Base-by-base conservation (phyloP, 2,888 invertebrate species). In the Leucophenga maculata region DNA sequence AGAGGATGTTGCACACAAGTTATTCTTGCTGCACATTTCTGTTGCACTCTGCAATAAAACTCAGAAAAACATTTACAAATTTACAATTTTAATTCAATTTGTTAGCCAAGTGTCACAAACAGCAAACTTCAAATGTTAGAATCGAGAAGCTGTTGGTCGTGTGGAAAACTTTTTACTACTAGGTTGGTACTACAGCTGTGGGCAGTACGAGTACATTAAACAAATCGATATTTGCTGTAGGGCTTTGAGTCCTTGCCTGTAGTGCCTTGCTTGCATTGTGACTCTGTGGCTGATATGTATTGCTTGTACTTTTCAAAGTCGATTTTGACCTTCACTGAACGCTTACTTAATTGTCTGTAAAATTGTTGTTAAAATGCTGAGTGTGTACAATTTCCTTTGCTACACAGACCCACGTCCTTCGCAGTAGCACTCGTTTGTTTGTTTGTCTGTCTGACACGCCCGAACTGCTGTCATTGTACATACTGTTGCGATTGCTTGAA, bases 41-140 rank as follows among this genome's bases (percentile, higher is more conserved):
- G 79, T 83, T 82, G 78, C 22, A 9, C 11, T 39, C 39, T 39
- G 74, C 73, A 73, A 82, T 80, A 80, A 74, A 82, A 72, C 75
- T 83, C 76, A 72, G 75, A 71, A 68, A 64, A 46, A 70, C 69
- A 65, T 31, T 69, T 68, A 70, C 74, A 73, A 77, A 84, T 81
- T 84, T 81, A 81, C 83, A 84, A 81, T 84, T 84, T 83, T 77
- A 81, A 81, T 81, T 83, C 80, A 84, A 84, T 82, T 79, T 80
- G 70, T 69, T 72, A 65, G 13, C 62, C 69, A 74, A 50, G 26
- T 68, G 68, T 68, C 67, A 67, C 66, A 55, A 48, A 54, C 54
- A 32, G 44, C 22, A 20, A 48, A 54, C 54, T 16, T 16, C 31
- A 39, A 44, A 44, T 39, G n/a, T 16, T 44, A 44, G 46, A 20